Conservation (phyloP, 64 coral and sea anemone species). For the Acropora tenuis region DNA sequence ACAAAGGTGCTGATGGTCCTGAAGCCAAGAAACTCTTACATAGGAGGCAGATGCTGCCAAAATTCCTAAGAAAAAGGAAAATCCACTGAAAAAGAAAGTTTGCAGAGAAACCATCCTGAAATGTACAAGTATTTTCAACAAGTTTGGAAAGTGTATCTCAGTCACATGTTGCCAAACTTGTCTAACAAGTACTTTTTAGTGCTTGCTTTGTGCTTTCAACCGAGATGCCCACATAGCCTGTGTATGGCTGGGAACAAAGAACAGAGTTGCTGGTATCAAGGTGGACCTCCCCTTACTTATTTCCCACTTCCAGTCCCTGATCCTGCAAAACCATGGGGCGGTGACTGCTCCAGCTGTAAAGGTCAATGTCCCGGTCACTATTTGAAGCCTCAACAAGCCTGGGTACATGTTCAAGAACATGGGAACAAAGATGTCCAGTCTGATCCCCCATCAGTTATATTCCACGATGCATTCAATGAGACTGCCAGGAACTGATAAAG, state of each 20-base stretch:
- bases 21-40: constrained; percentile 30
- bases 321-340: constrained; percentile 32
- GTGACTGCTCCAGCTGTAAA: constrained; percentile 39
- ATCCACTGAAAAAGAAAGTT: constrained; percentile 19
- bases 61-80: constrained; percentile 42
- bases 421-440: constrained; percentile 17
- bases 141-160: constrained; percentile 41
- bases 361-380: constrained; percentile 46
- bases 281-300: constrained; percentile 30
- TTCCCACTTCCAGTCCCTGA: constrained; percentile 56
- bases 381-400: constrained; percentile 38
- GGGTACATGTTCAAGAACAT: constrained; percentile 25
- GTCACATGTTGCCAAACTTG: constrained; percentile 25
- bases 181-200: constrained; percentile 46
- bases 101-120: constrained; percentile 35
- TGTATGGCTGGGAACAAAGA: constrained; percentile 28
- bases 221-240: constrained; percentile 28
- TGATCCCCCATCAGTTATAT: constrained; percentile 37
- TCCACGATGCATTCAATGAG: constrained; percentile 24
- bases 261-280: constrained; percentile 43
- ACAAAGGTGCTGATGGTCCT: constrained; percentile 36
- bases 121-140: constrained; percentile 30
- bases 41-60: constrained; percentile 26
- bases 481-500: constrained; percentile 41
- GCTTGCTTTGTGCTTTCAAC: constrained; percentile 47